These are phyloP conservation scores for Chinchilla lanigera DNA, from an alignment of 2,113 vertebrate genomes.

Conservation along the genomic window DNA sequence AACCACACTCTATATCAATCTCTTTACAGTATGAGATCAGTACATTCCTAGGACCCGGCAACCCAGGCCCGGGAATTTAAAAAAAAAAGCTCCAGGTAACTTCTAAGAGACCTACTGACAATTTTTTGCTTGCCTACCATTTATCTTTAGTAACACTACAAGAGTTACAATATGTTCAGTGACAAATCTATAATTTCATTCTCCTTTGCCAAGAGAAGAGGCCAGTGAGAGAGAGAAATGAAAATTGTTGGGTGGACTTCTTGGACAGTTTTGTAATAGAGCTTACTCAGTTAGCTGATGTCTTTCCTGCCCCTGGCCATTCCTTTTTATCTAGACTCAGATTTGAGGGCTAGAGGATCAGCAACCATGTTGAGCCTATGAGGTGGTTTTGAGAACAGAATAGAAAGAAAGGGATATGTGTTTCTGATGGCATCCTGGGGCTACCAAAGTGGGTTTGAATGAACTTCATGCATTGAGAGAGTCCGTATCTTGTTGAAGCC, in stretches of 20 bases:
- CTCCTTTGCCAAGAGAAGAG: background rate
- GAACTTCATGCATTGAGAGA: background rate
- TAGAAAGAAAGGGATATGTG: background rate
- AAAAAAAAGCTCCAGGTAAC: background rate
- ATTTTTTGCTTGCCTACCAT: background rate
- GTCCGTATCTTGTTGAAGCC: background rate
- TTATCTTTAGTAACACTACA: background rate
- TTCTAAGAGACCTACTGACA: background rate
- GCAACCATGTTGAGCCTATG: background rate
- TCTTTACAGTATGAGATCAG: background rate
- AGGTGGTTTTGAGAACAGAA: background rate
- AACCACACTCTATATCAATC: background rate
- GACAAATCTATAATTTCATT: background rate
- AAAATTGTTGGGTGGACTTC: background rate
- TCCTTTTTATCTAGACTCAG: slow-evolving; percentile 8
- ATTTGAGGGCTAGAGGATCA: background rate
- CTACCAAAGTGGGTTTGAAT: background rate
- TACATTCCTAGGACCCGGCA: background rate
- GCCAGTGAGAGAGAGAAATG: background rate
- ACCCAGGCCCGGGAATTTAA: background rate
- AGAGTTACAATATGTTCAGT: background rate
- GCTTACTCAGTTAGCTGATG: background rate
- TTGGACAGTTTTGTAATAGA: background rate
- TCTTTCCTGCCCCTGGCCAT: background rate
- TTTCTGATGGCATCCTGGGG: background rate